Conservation (phyloP, 2,888 invertebrate genomes). For the Pherbina coryleti region DNA sequence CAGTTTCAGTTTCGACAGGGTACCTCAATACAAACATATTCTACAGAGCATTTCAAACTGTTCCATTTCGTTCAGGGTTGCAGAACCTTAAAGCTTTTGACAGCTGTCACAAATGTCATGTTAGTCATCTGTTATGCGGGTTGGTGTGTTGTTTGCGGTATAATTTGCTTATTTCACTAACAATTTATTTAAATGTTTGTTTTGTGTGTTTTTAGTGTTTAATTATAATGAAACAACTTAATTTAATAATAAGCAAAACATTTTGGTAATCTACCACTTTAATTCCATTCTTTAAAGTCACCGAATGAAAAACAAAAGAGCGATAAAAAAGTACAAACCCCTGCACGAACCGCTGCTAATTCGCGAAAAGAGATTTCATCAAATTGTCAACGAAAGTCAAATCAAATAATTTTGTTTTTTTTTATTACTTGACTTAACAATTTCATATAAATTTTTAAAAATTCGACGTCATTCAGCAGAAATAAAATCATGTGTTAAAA, state of each 20-base stretch:
- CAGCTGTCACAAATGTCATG: not conserved
- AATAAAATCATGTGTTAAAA: not conserved
- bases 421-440: not conserved
- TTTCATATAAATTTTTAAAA: not conserved
- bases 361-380: slow-evolving; percentile 20
- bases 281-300: too few relatives aligned
- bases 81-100: not conserved
- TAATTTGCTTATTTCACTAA: too few relatives aligned
- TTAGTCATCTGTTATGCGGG: not conserved
- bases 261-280: too few relatives aligned
- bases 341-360: not conserved
- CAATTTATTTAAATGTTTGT: too few relatives aligned
- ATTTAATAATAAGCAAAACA: too few relatives aligned
- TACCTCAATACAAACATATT: too few relatives aligned
- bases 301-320: not conserved
- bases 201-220: too few relatives aligned
- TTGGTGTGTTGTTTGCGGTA: not conserved
- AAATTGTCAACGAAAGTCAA: slow-evolving; percentile 21
- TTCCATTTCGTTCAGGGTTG: too few relatives aligned
- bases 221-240: too few relatives aligned
- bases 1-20: too few relatives aligned
- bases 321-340: not conserved
- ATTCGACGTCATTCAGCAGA: not conserved
- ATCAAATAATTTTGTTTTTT: not conserved
- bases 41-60: too few relatives aligned